Percentiles rank a stretch among this genome's conserved stretches.
Conservation (phyloP, 1,140 invertebrate genomes). For the Penaeus japonicus region DNA sequence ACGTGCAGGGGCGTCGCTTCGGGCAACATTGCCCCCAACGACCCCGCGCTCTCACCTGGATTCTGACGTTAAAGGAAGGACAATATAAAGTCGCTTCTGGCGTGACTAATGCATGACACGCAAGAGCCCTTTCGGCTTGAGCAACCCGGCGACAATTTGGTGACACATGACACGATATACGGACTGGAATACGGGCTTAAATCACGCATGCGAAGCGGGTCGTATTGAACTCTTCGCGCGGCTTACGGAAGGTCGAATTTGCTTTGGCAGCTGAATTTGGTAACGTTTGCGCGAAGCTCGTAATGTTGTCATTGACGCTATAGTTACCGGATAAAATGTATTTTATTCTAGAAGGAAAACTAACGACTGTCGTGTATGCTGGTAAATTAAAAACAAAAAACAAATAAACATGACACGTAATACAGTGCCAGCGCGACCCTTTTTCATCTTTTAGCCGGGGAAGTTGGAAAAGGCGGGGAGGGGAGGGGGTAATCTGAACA, state of each 20-base stretch:
- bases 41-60: background rate
- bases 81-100: background rate
- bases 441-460: background rate
- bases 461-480: too few species aligned
- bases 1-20: too few species aligned
- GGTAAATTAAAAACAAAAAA: background rate
- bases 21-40: too few species aligned
- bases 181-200: background rate
- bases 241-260: background rate
- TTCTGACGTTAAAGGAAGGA: background rate
- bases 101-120: background rate
- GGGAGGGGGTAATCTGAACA: too few species aligned
- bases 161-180: constrained; percentile 22
- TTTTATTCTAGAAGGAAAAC: background rate
- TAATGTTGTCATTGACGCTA: background rate
- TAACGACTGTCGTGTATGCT: background rate
- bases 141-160: constrained; percentile 27
- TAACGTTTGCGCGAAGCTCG: background rate
- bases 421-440: too few species aligned
- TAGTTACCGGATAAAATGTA: constrained; percentile 23
- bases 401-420: background rate
- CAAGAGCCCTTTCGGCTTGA: background rate
- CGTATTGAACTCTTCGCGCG: background rate
- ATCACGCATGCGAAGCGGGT: background rate
- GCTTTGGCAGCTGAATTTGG: background rate